Base-by-base conservation (phyloP, 1,140 invertebrate species). In the Papilio aristodemus region DNA sequence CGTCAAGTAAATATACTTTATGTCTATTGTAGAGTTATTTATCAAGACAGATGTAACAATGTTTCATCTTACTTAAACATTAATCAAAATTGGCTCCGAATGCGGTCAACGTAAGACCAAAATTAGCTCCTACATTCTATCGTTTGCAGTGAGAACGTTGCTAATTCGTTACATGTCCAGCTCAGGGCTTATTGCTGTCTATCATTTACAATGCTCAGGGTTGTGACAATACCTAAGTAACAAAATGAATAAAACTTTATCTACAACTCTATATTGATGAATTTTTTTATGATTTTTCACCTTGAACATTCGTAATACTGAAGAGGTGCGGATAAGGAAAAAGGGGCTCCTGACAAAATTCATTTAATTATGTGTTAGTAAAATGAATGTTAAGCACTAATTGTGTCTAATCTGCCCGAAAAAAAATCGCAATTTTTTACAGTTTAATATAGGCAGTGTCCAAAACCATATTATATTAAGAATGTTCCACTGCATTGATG, bases 121-220 rank as follows among this genome's bases (percentile, higher is more conserved):
- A 38, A 62, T 62, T 4, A 38, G 59, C 17, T 38, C 59, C 32
- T 38, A 17, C 7, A 7, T 32, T 36, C 32, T 37, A 14, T 6
- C 58, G 27, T 50, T 17, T 50, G 17, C 11, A 13, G 8, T 0
- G 36, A 62, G 59, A 38, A 38, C 14, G 17, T 62, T 19, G 32
- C 27, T 62, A 62, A 62, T 62, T 62, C 32, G 32, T 62, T 62
- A 62, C 36, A 37, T 38, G 59, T 62, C 36, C 59, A 62, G 9
- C 36, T 39, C 36, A 6, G n/a, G 10, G 14, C 14, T 62, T 62
- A 62, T 19, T 39, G 32, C 59, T 62, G 59, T 62, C 59, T 38
- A 62, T 62, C 59, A 62, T 62, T 39, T 62, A 39, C 27, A 19
- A 54, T 22, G 5, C 8, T n/a, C 22, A 62, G 59, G 59, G 59